Evolutionary conservation across 2,888 invertebrate genomes (phyloP).

Genomic region (Sinhomidia bicolor): DNA sequence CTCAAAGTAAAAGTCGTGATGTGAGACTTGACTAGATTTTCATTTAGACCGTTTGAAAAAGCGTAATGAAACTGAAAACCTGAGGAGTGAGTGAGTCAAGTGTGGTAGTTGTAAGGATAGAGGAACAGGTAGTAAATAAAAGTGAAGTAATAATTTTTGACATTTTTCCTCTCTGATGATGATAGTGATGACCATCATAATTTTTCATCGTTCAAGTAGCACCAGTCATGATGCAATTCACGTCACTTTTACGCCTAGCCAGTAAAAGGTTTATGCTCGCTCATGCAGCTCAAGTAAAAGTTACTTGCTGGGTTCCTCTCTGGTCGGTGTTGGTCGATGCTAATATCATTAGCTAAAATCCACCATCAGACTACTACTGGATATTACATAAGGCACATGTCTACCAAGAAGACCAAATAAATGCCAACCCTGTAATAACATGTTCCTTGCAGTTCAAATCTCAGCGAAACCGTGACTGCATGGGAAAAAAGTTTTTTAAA

Average conservation of each 20-base stretch:
- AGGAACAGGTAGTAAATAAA: slow-evolving; percentile 34
- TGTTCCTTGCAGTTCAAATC: too few relatives aligned
- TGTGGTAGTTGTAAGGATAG: background rate
- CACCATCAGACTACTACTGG: slow-evolving; percentile 5
- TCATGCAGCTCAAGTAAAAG: slow-evolving; percentile 11
- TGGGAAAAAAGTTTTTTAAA: background rate
- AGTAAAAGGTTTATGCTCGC: slow-evolving; percentile 18
- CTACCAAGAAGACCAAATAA: too few relatives aligned
- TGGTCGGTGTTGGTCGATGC: background rate
- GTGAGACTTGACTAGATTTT: slow-evolving; percentile 10
- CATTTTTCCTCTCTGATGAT: slow-evolving; percentile 47
- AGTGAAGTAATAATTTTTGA: slow-evolving; percentile 57
- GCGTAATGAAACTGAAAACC: slow-evolving; percentile 46
- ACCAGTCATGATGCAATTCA: slow-evolving; percentile 12
- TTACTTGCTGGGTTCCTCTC: background rate
- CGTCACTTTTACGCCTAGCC: slow-evolving; percentile 55
- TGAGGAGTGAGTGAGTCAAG: slow-evolving; percentile 29
- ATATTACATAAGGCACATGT: slow-evolving; percentile 2
- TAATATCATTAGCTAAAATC: background rate
- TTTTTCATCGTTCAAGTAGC: slow-evolving; percentile 1
- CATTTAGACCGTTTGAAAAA: slow-evolving; percentile 5
- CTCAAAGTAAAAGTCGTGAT: slow-evolving; percentile 56
- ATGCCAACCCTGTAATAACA: too few relatives aligned
- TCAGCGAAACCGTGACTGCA: background rate
- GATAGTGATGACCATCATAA: slow-evolving; percentile 13